Base-by-base conservation (phyloP, 2,113 vertebrate genomes). In the Rhinopomastus cyanomelas region DNA sequence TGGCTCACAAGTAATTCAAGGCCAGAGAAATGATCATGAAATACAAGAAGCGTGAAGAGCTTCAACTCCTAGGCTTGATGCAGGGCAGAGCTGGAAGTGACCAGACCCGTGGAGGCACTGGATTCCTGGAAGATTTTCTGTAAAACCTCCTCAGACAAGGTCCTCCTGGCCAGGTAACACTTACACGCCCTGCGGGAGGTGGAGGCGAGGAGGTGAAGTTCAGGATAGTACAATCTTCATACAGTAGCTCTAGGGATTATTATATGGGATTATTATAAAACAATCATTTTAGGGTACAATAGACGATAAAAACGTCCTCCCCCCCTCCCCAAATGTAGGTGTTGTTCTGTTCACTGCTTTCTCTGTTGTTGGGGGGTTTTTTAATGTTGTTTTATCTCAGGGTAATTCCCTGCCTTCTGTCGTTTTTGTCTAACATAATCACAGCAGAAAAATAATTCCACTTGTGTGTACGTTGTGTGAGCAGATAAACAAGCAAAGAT, bases 1-100 rank as follows among this genome's bases (percentile, higher is more conserved):
- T 37, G 90, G 96, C 13, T 95, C 98, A 39, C 96, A 98, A 27
- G 95, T 96, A 59, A 82, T 97, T 69, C 93, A 95, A 91, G 91
- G 85, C 96, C 96, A 96, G 87, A 95, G 95, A 90, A 94, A 97
- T 72, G 93, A 75, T 60, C 92, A 79, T 13, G 92, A 95, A 87
- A 68, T 91, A 53, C 91, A 93, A 36, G 97, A 97, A 67, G 88
- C 85, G 16, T 96, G 69, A 97, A 81, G 55, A 82, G 8, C 26
- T 73, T 69, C 27, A 7, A 51, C 29, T 55, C 3, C 0, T 73
- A 78, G 52, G 10, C 32, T 34, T 20, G 22, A 39, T n/a, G 3
- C 60, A 17, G 75, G 68, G 72, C 73, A 39, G 65, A 73, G 16
- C n/a, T 85, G 72, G 85, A 48, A 30, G 74, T 65, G 21, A 5